A percentile compares a stretch with the other conserved stretches of the same genome.
These are phyloP conservation scores for Nasua narica DNA, from an alignment of 2,797 vertebrate species.

Conservation along the genomic window DNA sequence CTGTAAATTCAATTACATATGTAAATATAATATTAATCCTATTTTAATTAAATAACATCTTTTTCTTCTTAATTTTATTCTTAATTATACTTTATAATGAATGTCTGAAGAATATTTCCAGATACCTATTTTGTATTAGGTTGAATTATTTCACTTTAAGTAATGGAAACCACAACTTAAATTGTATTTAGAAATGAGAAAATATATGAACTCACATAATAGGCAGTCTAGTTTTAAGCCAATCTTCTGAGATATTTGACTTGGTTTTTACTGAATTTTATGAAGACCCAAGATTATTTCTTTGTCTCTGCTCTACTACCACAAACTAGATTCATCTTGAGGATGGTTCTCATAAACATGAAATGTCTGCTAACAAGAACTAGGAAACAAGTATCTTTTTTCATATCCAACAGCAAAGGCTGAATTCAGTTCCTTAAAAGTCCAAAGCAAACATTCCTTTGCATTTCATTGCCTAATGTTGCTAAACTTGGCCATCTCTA, in stretches of 20 bases:
- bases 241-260: background rate
- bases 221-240: background rate
- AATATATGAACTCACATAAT: background rate
- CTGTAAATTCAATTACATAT: background rate
- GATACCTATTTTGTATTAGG: background rate
- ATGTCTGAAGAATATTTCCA: background rate
- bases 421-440: background rate
- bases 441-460: background rate
- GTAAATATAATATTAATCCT: background rate
- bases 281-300: background rate
- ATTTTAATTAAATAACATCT: background rate
- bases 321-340: background rate
- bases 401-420: background rate
- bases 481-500: background rate
- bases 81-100: background rate
- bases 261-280: background rate
- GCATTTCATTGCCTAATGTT: background rate
- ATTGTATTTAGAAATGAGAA: background rate
- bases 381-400: background rate
- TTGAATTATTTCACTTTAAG: background rate
- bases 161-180: background rate
- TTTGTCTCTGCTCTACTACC: background rate
- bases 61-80: background rate
- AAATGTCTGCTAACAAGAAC: background rate
- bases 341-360: background rate